These are phyloP conservation scores for Sinocyclocheilus anophthalmus DNA, from an alignment of 2,113 vertebrate species.

Conservation along the genomic window DNA sequence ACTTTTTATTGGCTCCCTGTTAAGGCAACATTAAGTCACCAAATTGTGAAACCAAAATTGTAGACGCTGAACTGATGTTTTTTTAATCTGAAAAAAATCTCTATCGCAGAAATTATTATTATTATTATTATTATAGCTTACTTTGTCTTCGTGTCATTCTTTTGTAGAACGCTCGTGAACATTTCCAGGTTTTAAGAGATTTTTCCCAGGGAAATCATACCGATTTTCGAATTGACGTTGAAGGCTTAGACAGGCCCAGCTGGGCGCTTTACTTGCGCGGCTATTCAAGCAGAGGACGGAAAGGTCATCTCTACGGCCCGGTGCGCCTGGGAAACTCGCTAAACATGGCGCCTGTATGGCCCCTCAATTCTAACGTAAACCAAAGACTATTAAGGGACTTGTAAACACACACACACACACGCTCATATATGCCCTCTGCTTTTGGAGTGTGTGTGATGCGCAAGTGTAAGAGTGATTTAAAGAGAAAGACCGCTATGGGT, in stretches of 20 bases:
- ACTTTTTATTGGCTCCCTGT: too few species aligned
- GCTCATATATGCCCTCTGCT: neutral
- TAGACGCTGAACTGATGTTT: neutral
- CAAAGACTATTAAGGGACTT: too few species aligned
- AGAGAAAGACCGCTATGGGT: neutral
- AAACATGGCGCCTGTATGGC: slow-evolving; percentile 49
- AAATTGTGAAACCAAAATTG: neutral
- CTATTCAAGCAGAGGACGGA: slow-evolving; percentile 77
- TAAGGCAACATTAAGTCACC: neutral
- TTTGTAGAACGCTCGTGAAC: neutral
- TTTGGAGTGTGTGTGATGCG: slow-evolving; percentile 1
- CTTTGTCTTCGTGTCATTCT: neutral
- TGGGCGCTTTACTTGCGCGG: slow-evolving; percentile 76
- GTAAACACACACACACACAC: neutral
- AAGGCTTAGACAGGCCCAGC: slow-evolving; percentile 84
- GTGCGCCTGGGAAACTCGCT: slow-evolving; percentile 59
- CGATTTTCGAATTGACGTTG: slow-evolving; percentile 86
- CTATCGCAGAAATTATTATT: neutral
- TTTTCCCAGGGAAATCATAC: slow-evolving; percentile 88
- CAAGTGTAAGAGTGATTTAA: neutral
- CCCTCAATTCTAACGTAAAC: slow-evolving; percentile 5
- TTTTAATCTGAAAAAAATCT: neutral
- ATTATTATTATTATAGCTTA: neutral
- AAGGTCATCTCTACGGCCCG: slow-evolving; percentile 76
- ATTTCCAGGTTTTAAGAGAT: slow-evolving; percentile 47